Conservation (phyloP, 2,888 invertebrate genomes). For the Chrysotoxum bicinctum region DNA sequence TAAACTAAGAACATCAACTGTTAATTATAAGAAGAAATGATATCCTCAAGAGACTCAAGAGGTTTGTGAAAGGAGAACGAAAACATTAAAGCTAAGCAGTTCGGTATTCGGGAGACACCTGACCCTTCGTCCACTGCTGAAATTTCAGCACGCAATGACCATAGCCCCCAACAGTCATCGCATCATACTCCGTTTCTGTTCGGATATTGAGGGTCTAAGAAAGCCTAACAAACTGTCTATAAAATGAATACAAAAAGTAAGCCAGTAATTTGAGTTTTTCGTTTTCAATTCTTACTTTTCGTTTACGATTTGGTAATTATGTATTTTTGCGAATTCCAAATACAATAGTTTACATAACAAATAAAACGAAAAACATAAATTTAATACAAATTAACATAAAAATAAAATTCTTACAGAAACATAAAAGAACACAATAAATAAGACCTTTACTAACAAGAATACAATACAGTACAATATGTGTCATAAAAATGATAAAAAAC, state of each 20-base stretch:
- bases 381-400: slow-evolving; percentile 1
- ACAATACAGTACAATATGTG: background rate
- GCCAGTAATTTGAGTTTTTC: slow-evolving; percentile 20
- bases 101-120: too few relatives aligned
- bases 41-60: too few relatives aligned
- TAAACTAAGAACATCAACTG: too few relatives aligned
- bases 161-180: too few relatives aligned
- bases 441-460: background rate
- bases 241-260: slow-evolving; percentile 25
- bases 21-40: too few relatives aligned
- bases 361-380: slow-evolving; percentile 16
- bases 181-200: too few relatives aligned
- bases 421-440: slow-evolving; percentile 31
- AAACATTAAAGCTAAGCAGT: too few relatives aligned
- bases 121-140: too few relatives aligned
- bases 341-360: slow-evolving; percentile 6
- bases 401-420: slow-evolving; percentile 35
- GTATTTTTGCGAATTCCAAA: background rate
- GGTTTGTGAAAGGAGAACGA: too few relatives aligned
- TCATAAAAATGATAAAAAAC: background rate
- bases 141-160: too few relatives aligned
- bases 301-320: background rate
- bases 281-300: background rate
- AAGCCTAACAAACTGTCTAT: too few relatives aligned
- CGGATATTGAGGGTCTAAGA: too few relatives aligned